Percentiles rank a stretch among this genome's conserved stretches.
phyloP scores from a whole-genome alignment of 2,888 invertebrate species.

The Athetis lepigone region DNA sequence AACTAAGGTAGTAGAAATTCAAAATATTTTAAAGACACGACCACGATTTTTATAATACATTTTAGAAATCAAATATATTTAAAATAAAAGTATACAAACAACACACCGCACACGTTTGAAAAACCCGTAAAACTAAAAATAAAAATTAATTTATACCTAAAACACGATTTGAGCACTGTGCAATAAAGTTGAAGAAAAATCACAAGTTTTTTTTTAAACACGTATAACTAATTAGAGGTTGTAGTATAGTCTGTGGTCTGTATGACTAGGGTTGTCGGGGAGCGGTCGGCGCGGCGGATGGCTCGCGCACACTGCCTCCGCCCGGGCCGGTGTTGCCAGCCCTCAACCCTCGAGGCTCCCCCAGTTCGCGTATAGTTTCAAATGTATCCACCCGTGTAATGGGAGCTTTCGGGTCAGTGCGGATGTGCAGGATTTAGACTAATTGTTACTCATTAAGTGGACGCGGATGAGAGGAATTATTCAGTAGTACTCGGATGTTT shows the following conservation, averaged over 20 bases:
- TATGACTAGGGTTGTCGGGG: constrained; percentile 71
- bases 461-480: constrained; percentile 43
- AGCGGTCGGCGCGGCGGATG: constrained; percentile 81
- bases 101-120: constrained; percentile 31
- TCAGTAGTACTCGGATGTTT: constrained; percentile 13
- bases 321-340: constrained; percentile 85
- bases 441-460: constrained; percentile 67
- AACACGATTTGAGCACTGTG: constrained; percentile 51
- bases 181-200: constrained; percentile 48
- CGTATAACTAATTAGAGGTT: constrained; percentile 71
- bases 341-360: constrained; percentile 50
- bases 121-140: constrained; percentile 1
- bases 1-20: background rate
- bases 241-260: constrained; percentile 65
- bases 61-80: background rate
- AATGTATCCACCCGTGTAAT: constrained; percentile 71
- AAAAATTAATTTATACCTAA: constrained; percentile 21
- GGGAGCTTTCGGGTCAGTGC: constrained; percentile 64
- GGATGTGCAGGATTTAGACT: constrained; percentile 63
- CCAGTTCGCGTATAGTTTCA: constrained; percentile 58
- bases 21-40: background rate
- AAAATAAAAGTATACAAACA: constrained; percentile 15
- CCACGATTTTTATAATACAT: background rate
- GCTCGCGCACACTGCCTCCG: constrained; percentile 88
- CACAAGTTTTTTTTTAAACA: constrained; percentile 67